phyloP scores from a whole-genome alignment of 2,113 vertebrate species.

The Gymnobelideus leadbeateri region DNA sequence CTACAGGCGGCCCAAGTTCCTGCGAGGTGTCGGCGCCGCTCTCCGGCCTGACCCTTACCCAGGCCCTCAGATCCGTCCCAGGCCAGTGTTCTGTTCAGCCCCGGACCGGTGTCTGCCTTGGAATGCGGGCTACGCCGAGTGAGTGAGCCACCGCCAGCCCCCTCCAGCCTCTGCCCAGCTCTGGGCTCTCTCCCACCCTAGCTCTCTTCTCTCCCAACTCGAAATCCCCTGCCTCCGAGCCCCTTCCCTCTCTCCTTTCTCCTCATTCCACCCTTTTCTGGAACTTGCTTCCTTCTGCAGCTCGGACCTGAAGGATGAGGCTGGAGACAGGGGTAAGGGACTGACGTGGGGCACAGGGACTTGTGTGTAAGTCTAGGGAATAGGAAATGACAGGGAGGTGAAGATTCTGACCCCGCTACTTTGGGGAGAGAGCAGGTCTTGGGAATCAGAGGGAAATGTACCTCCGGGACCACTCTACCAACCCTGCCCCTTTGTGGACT shows the following conservation, averaged over 20 bases:
- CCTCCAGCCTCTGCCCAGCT: background rate
- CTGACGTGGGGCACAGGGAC: background rate
- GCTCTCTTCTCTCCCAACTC: background rate
- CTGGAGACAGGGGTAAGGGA: background rate
- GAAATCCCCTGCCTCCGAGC: background rate
- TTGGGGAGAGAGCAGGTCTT: too few relatives aligned
- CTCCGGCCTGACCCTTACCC: conserved; percentile 42
- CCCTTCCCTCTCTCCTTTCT: background rate
- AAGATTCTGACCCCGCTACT: background rate
- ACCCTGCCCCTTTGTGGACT: too few relatives aligned
- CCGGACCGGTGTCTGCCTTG: conserved; percentile 81
- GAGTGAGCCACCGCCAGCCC: conserved; percentile 66
- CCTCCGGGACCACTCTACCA: background rate
- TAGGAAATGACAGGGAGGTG: too few relatives aligned
- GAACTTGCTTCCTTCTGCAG: background rate
- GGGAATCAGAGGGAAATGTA: too few relatives aligned
- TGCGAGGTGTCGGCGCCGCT: conserved; percentile 70
- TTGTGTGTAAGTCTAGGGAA: background rate
- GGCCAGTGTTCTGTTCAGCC: conserved; percentile 73
- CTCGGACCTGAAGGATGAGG: conserved; percentile 53
- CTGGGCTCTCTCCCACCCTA: background rate
- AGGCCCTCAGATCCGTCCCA: conserved; percentile 34
- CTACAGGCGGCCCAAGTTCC: conserved; percentile 82
- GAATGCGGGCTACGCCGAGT: conserved; percentile 86
- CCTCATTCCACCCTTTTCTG: background rate